Evolutionary conservation across 2,888 invertebrate genomes (phyloP), one percentile per base, ranked within the genome.

Genomic region (Reticulitermes lucifugus): DNA sequence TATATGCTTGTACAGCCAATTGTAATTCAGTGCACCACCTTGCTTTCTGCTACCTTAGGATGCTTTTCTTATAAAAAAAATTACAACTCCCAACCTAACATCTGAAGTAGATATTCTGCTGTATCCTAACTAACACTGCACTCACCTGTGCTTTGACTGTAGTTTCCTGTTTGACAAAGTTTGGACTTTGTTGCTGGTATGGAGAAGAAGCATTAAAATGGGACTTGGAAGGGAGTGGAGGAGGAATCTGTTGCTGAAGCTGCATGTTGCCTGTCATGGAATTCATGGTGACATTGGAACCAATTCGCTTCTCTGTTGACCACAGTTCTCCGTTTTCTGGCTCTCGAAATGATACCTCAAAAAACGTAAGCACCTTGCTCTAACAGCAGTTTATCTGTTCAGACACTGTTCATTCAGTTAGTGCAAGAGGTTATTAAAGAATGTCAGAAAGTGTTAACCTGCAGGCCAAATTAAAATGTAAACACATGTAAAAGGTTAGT

Each of bases 251-350:
- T 55, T 60, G 83, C 46, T 60, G 87, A 51, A 43, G 84, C 75
- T 41, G 79, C 85, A 79, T 43, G 60, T 22, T 60, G n/a, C 60
- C 84, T 65, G 75, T 70, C 81, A 79, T 85, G n/a, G 65, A 1
- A 21, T 55, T 3, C 79, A 79, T 55, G n/a, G 29, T 14, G 65
- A 60, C 84, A 79, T 41, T 60, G 80, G 84, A 14, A 83, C 79
- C 55, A 81, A 55, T 65, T 88, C 70, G 89, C 87, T 90, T 91
- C 84, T 89, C 90, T 18, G 90, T 89, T 2, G 90, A 89, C 91
- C 91, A 91, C n/a, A 89, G 87, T 51, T 91, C 90, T 46, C 89
- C 89, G 75, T 90, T 90, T 77, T 91, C 90, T 35, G 90, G 89
- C 75, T 91, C 91, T 86, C 90, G 89, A 88, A 91, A 91, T 4